A percentile compares a stretch with the other conserved stretches of the same genome.
Conservation (phyloP, 2,888 invertebrate species). For the Graphium colonna region DNA sequence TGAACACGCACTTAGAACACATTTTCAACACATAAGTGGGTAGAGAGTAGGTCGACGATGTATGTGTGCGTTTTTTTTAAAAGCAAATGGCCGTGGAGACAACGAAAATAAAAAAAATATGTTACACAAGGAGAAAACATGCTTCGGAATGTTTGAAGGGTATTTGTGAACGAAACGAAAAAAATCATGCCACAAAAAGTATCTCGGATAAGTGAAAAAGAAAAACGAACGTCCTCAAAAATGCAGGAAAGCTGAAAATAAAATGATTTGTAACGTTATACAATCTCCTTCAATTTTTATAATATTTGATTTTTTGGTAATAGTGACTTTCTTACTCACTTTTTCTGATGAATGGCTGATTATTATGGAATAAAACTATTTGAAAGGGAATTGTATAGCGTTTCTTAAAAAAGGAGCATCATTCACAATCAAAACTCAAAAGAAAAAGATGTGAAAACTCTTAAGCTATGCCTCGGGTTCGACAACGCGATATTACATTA, state of each 20-base stretch:
- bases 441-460: slow-evolving; percentile 35
- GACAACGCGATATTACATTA: slow-evolving; percentile 40
- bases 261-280: slow-evolving; percentile 38
- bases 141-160: slow-evolving; percentile 45
- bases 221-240: slow-evolving; percentile 31
- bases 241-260: slow-evolving; percentile 49
- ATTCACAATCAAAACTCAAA: slow-evolving; percentile 37
- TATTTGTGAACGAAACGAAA: slow-evolving; percentile 20
- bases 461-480: slow-evolving; percentile 51
- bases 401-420: slow-evolving; percentile 8
- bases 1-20: slow-evolving; percentile 42
- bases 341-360: too few relatives aligned
- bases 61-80: slow-evolving; percentile 32
- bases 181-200: slow-evolving; percentile 46
- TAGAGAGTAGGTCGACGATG: slow-evolving; percentile 3
- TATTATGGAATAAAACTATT: too few relatives aligned
- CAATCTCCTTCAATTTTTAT: slow-evolving; percentile 34
- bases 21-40: slow-evolving; percentile 31
- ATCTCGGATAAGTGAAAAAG: slow-evolving; percentile 29
- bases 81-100: slow-evolving; percentile 55
- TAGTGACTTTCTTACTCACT: neutral
- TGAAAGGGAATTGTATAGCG: slow-evolving; percentile 15
- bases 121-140: slow-evolving; percentile 61
- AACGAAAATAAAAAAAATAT: slow-evolving; percentile 35
- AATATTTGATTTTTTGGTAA: too few relatives aligned